phyloP scores from a whole-genome alignment of 2,113 vertebrate species.

The Rafetus swinhoei region DNA sequence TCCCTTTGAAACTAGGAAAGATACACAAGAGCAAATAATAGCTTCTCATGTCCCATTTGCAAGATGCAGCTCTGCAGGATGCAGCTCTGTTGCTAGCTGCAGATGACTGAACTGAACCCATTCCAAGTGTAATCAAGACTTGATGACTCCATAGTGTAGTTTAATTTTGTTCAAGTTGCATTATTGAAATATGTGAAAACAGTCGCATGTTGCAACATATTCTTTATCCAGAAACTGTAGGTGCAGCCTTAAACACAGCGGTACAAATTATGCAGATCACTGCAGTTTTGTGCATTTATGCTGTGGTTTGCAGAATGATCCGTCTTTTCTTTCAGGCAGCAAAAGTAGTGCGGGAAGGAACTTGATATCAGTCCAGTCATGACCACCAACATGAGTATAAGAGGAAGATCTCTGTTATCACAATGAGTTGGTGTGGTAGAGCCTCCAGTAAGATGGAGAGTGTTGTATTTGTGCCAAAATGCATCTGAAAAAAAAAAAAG shows the following conservation, averaged over 20 bases:
- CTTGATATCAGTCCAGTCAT: background rate
- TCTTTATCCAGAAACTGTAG: background rate
- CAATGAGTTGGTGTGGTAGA: background rate
- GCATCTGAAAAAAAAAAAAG: background rate
- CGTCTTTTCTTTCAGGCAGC: background rate
- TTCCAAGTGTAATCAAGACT: background rate
- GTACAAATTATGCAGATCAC: background rate
- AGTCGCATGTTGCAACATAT: background rate
- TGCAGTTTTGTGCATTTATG: background rate
- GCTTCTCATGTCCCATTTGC: background rate
- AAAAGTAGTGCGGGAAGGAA: background rate
- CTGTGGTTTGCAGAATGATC: background rate
- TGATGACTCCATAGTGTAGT: background rate
- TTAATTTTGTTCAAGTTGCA: background rate
- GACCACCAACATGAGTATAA: background rate
- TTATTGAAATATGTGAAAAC: background rate
- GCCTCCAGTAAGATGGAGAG: background rate
- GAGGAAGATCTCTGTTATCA: background rate
- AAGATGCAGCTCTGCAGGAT: background rate
- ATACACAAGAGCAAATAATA: background rate
- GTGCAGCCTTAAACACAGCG: background rate
- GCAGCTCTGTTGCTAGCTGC: background rate
- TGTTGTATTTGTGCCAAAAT: background rate
- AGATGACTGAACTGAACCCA: background rate
- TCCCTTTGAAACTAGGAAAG: background rate